Base-by-base conservation (phyloP, 2,888 invertebrate genomes). In the Xestia rhomboidea region DNA sequence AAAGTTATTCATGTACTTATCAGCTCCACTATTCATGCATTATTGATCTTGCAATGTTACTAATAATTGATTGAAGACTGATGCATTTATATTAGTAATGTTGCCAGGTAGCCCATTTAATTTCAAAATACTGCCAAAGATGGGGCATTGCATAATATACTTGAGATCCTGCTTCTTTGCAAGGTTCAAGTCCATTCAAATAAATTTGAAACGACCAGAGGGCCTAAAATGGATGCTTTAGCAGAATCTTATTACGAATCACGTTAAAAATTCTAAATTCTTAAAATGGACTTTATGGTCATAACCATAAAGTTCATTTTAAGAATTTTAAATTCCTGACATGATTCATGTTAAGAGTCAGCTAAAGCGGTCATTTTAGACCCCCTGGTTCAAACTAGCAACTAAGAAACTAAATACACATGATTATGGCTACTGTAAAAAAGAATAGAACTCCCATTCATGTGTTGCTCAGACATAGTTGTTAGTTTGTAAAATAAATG, bases 61-160 rank as follows among this genome's bases (percentile, higher is more conserved):
- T 84, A 84, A 60, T 60, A 30, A 77, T 85, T 89, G 72, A 87
- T 90, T 89, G 84, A 94, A 95, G 95, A 95, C 94, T 95, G 95
- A 95, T 93, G 94, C 93, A 95, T 95, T 94, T 95, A 93, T 90
- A 90, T 89, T 77, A 79, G 69, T 81, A 78, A 83, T 82, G 57
- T 86, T 86, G 80, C 68, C 70, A 73, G 76, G 69, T 57, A 68
- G 67, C 6, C 51, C 44, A 74, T 57, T 24, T 15, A 72, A 72
- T 67, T 62, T 74, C 73, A 76, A 76, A 70, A 30, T 78, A 84
- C 83, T 85, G 81, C 87, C 81, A 87, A 87, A 88, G 88, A 88
- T 75, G 62, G n/a, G 49, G 49, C 74, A 64, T 78, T 67, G 18
- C 49, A 64, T 34, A 73, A 51, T 70, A 70, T 71, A 70, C 66